Conservation (phyloP, 1,140 invertebrate genomes). For the Drosophila subobscura region DNA sequence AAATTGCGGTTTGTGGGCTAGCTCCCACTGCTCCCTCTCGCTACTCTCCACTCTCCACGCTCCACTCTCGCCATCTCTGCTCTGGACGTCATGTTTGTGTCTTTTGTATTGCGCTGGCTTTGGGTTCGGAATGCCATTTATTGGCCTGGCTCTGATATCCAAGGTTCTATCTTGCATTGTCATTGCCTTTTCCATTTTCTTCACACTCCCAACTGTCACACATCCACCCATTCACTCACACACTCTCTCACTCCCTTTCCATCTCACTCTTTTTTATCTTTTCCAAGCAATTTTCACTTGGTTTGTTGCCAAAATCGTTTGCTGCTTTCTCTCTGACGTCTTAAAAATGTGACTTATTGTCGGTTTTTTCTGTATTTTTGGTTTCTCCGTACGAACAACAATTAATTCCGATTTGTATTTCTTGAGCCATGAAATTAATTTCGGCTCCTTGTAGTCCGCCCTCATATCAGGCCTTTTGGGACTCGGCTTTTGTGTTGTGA, state of each 20-base stretch:
- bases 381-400: conserved; percentile 52
- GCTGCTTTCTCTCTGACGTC: conserved; percentile 14
- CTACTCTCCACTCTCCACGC: background rate
- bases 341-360: conserved; percentile 47
- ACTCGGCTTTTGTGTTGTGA: conserved; percentile 16
- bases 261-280: conserved; percentile 2
- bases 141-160: conserved; percentile 12
- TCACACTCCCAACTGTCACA: conserved; percentile 24
- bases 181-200: conserved; percentile 13
- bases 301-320: conserved; percentile 22
- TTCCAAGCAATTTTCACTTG: conserved; percentile 18
- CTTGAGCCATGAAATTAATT: conserved; percentile 77
- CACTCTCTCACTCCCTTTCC: too few species aligned
- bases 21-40: background rate
- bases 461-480: background rate
- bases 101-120: conserved; percentile 4
- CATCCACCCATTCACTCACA: background rate
- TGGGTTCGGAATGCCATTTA: conserved; percentile 20
- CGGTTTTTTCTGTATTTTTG: conserved; percentile 23
- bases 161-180: conserved; percentile 22
- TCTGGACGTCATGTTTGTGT: background rate
- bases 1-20: conserved; percentile 53
- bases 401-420: conserved; percentile 72
- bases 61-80: background rate
- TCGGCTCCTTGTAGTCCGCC: conserved; percentile 38